phyloP scores from a whole-genome alignment of 2,888 invertebrate genomes.

The Petrolisthes cinctipes region DNA sequence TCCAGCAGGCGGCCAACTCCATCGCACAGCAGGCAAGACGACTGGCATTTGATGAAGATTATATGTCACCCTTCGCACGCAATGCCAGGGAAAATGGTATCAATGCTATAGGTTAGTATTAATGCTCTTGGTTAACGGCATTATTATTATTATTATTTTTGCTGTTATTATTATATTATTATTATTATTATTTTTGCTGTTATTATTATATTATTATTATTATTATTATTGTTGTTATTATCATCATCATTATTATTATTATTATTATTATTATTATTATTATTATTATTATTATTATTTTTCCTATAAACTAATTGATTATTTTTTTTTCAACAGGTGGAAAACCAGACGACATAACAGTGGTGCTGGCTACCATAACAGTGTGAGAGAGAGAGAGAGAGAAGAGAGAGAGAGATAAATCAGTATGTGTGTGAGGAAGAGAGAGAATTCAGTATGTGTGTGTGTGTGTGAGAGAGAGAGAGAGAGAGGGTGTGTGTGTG shows the following conservation, averaged over 20 bases:
- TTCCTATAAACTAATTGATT: neutral
- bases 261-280: neutral
- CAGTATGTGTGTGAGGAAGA: constrained; percentile 31
- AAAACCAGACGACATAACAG: constrained; percentile 98
- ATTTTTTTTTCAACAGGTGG: constrained; percentile 78
- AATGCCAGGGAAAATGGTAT: constrained; percentile 94
- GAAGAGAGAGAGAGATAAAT: neutral
- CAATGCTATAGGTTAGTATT: constrained; percentile 82
- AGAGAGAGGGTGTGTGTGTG: neutral
- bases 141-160: neutral
- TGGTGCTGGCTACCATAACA: constrained; percentile 89
- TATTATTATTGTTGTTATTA: no score
- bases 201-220: neutral
- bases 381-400: constrained; percentile 33
- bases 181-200: no score
- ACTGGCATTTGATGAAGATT: constrained; percentile 92
- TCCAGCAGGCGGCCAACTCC: constrained; percentile 93
- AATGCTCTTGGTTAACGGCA: neutral
- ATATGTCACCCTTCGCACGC: constrained; percentile 95
- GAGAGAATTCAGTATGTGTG: neutral
- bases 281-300: neutral
- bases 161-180: no score
- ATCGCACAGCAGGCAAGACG: constrained; percentile 96
- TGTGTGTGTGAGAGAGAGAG: neutral
- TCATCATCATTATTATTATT: no score